Conservation (phyloP, 2,797 vertebrate genomes). For the Parauchenoglanis punctatus region DNA sequence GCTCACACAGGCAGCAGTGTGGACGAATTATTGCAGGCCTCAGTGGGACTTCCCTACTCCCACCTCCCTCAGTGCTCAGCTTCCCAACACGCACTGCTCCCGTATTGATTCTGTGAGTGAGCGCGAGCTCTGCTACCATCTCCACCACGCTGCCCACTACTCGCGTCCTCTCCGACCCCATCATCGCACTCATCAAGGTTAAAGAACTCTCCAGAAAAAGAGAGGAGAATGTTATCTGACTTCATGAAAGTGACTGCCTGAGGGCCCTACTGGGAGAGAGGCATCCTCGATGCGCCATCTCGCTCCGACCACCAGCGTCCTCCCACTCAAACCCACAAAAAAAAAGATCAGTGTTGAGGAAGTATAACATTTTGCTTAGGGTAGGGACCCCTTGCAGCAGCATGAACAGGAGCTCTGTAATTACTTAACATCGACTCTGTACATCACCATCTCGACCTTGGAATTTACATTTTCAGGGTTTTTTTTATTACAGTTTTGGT, state of each 20-base stretch:
- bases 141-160: conserved; percentile 47
- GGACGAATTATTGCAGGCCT: conserved; percentile 50
- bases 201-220: conserved; percentile 81
- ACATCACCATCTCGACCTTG: neutral
- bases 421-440: conserved; percentile 6
- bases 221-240: conserved; percentile 76
- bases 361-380: conserved; percentile 29
- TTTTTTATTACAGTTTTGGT: neutral
- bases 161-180: conserved; percentile 61
- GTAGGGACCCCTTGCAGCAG: conserved; percentile 1
- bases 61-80: conserved; percentile 46
- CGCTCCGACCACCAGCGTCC: conserved; percentile 44
- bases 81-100: conserved; percentile 69
- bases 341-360: conserved; percentile 46
- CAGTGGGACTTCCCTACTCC: conserved; percentile 51
- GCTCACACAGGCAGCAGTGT: conserved; percentile 31
- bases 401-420: conserved; percentile 12
- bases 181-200: conserved; percentile 82
- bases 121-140: conserved; percentile 57
- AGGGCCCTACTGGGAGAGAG: conserved; percentile 71
- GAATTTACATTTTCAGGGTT: neutral
- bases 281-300: conserved; percentile 69
- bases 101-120: conserved; percentile 79
- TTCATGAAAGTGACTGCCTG: conserved; percentile 80
- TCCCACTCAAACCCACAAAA: conserved; percentile 57